Base-by-base conservation (phyloP, 2,888 invertebrate species). In the Eucera pruinosa region DNA sequence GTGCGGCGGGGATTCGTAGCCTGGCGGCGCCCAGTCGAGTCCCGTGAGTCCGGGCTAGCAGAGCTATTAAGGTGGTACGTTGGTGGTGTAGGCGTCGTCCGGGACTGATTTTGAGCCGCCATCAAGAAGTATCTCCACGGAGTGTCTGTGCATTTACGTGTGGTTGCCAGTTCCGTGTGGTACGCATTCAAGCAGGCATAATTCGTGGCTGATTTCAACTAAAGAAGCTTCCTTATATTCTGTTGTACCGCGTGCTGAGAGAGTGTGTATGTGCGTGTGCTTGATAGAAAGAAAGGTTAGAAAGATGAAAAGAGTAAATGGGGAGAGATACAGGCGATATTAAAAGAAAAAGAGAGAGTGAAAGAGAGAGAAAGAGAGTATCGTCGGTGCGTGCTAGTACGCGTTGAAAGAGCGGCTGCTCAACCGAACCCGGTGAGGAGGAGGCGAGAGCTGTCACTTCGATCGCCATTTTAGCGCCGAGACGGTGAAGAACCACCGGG, bases 381-480 rank as follows among this genome's bases (percentile, higher is more conserved):
- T n/a, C 52, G 71, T 43, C 30, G 52, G 27, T 39, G 58, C 50
- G 80, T 70, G 70, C 15, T 60, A 65, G 68, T 61, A 41, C 71
- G 73, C 67, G 78, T 68, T 36, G 72, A 73, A 80, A 73, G 81
- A 74, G 79, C 65, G 64, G 48, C 43, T 43, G 80, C 50, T 33
- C 69, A 47, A 69, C 47, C 64, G 61, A 64, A 78, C 55, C 80
- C 70, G 70, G 70, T 64, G 58, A 54, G 73, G 65, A 55, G 76
- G 60, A 73, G 73, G 72, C 83, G 80, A 80, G 86, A 90, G 88
- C 90, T 91, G 91, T 91, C 91, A 91, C 89, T 90, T 90, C 89
- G 91, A 91, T 91, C 91, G 92, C 92, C 92, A 92, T 92, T 91
- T 92, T 92, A 91, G 88, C 87, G 89, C 88, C 89, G 90, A 83